Evolutionary conservation across 1,140 invertebrate species (phyloP), one percentile per base, ranked within the genome.

Genomic region (Eriocheir sinensis): DNA sequence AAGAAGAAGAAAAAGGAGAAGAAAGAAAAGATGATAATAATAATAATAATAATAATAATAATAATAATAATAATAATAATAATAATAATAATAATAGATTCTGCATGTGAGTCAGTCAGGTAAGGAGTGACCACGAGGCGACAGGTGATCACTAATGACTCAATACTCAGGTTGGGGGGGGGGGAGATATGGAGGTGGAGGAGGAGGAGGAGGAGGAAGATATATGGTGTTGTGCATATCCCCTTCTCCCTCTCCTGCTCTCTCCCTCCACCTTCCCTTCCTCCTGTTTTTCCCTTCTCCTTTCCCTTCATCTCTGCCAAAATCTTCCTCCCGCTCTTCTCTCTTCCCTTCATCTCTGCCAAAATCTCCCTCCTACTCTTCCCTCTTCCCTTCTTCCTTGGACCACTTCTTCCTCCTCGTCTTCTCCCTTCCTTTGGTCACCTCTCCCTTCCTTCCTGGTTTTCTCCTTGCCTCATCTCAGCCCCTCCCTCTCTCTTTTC

Each of bases 301-400:
- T 48, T n/a, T 72, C 60, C 60, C 60, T 72, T n/a, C 60, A 72
- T 72, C 27, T 17, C 8, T 53, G n/a, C n/a, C n/a, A n/a, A n/a
- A n/a, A n/a, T 21, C 48, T 53, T 21, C 48, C 48, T 53, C 48
- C 48, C 12, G 48, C 12, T 21, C 48, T 53, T n/a, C 60, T 72
- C n/a, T n/a, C 60, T 21, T n/a, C 21, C 27, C n/a, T n/a, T n/a
- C n/a, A 72, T 21, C 1, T 17, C 8, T 53, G n/a, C n/a, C n/a
- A n/a, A n/a, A n/a, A n/a, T 21, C 48, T 53, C 48, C 48, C 48
- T n/a, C 12, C 60, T 72, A 21, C 48, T 53, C 60, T n/a, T 72
- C n/a, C n/a, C 60, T 72, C 60, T n/a, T 72, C n/a, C 60, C 27
- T n/a, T 72, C 60, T n/a, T n/a, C 60, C 60, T 72, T n/a, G 60